A percentile compares a stretch with the other conserved stretches of the same genome.
These are phyloP conservation scores for Varecia variegata DNA, from an alignment of 2,797 vertebrate species.

Conservation along the genomic window DNA sequence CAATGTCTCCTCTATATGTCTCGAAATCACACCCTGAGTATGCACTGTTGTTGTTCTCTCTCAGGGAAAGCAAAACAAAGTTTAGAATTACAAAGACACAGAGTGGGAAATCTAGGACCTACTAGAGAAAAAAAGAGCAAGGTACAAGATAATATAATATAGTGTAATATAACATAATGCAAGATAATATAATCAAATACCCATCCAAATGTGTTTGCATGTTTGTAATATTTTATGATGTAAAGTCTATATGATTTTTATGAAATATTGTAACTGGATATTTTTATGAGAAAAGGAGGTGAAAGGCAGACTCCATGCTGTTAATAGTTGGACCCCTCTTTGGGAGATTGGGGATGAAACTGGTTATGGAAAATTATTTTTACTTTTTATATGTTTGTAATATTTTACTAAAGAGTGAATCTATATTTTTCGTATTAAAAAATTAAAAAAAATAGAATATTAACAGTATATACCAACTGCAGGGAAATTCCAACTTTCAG, in stretches of 20 bases:
- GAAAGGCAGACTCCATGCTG: neutral
- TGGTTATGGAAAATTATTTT: neutral
- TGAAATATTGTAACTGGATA: neutral
- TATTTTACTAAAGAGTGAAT: neutral
- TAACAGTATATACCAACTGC: neutral
- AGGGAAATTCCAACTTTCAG: neutral
- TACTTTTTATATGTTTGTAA: neutral
- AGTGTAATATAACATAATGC: neutral
- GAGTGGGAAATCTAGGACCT: neutral
- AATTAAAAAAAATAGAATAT: neutral
- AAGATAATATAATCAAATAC: neutral
- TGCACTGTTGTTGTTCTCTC: neutral
- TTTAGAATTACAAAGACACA: neutral
- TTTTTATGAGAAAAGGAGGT: conserved; percentile 43
- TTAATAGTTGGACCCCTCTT: neutral
- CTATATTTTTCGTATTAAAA: neutral
- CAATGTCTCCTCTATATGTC: conserved; percentile 59
- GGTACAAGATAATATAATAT: neutral
- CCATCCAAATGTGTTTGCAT: neutral
- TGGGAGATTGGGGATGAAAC: neutral
- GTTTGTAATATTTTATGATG: neutral
- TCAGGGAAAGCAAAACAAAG: neutral
- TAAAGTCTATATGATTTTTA: neutral
- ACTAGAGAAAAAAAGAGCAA: neutral
- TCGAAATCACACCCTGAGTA: conserved; percentile 49